A percentile compares a stretch with the other conserved stretches of the same genome.
phyloP scores from a whole-genome alignment of 2,888 invertebrate species.

The Macrophya annulata region DNA sequence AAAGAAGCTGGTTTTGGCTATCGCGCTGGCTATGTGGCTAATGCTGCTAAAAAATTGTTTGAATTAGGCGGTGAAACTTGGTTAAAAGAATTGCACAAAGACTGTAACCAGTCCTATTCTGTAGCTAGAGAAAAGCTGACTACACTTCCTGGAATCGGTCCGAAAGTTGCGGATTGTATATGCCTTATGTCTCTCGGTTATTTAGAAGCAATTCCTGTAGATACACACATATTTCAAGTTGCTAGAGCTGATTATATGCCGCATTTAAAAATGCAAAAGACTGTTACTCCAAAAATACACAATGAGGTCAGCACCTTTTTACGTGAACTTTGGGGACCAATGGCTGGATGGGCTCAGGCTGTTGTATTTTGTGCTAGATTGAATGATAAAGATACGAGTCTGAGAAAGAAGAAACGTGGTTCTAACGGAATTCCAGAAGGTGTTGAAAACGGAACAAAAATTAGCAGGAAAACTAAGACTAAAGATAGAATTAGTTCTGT shows the following conservation, averaged over 20 bases:
- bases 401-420: constrained; percentile 55
- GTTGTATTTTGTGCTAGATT: constrained; percentile 83
- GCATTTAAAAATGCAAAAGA: constrained; percentile 87
- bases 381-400: constrained; percentile 61
- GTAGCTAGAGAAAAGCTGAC: constrained; percentile 89
- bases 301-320: constrained; percentile 93
- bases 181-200: constrained; percentile 97
- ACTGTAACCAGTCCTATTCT: constrained; percentile 84
- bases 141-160: constrained; percentile 93
- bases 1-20: constrained; percentile 92
- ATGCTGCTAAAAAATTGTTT: constrained; percentile 86
- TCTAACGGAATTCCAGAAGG: not conserved
- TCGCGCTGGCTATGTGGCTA: constrained; percentile 92
- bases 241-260: constrained; percentile 91
- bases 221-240: constrained; percentile 97
- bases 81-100: constrained; percentile 84
- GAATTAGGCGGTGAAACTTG: constrained; percentile 87
- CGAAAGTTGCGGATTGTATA: constrained; percentile 99
- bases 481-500: not conserved
- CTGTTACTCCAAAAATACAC: constrained; percentile 91
- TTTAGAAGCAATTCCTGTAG: constrained; percentile 94
- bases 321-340: constrained; percentile 89
- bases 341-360: constrained; percentile 98
- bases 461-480: not conserved
- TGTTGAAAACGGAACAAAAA: not conserved